Evolutionary conservation across 2,113 vertebrate genomes (phyloP).

Genomic region (Microcebus ravelobensis): DNA sequence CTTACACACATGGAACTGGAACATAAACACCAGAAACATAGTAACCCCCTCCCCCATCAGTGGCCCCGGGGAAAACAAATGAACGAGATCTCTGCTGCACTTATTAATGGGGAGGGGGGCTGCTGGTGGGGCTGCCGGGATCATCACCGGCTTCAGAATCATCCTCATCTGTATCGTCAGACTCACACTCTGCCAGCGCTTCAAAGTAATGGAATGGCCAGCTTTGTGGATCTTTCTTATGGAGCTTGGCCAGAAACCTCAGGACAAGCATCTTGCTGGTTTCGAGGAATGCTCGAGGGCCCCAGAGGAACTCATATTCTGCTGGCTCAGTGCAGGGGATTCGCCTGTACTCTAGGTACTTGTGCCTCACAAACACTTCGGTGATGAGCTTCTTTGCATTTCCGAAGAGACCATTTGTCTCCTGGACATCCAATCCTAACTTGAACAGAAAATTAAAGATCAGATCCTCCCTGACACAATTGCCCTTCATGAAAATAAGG

Average conservation of each 20-base stretch:
- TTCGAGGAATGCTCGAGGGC: constrained; percentile 85
- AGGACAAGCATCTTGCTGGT: constrained; percentile 89
- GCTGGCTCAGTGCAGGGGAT: constrained; percentile 87
- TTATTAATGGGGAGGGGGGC: constrained; percentile 8
- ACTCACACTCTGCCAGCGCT: constrained; percentile 61
- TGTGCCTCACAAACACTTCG: constrained; percentile 92
- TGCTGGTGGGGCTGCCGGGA: not conserved
- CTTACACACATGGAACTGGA: not conserved
- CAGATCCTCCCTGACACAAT: constrained; percentile 80
- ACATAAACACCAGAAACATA: constrained; percentile 57
- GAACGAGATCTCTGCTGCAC: not conserved
- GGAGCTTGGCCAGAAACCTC: constrained; percentile 86
- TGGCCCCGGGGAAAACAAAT: not conserved
- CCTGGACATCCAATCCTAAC: constrained; percentile 82
- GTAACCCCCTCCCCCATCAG: not conserved
- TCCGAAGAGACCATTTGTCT: constrained; percentile 87
- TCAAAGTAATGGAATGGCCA: constrained; percentile 71
- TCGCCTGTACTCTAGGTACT: constrained; percentile 86
- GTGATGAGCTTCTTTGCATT: constrained; percentile 90
- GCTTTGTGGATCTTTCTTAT: constrained; percentile 49
- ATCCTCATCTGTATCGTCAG: not conserved
- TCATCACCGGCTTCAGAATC: not conserved
- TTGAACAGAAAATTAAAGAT: constrained; percentile 82
- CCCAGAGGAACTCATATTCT: constrained; percentile 88
- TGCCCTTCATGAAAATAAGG: constrained; percentile 95